Evolutionary conservation across 2,797 vertebrate species (phyloP).

Genomic region (Hyperoplus immaculatus): DNA sequence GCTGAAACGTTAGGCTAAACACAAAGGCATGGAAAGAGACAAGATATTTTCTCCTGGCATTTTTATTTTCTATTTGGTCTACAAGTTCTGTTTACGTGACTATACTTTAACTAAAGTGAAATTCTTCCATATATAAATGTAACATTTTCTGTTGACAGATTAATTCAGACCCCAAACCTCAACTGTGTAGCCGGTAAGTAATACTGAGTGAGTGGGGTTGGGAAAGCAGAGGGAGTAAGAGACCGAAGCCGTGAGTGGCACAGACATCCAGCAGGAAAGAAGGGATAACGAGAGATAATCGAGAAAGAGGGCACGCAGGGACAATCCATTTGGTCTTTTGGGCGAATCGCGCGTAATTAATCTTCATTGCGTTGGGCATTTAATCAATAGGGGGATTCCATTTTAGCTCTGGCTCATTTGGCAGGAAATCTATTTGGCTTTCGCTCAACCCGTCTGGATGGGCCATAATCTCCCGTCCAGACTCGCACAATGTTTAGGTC

Average conservation of each 20-base stretch:
- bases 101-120: not conserved
- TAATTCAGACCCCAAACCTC: not conserved
- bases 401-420: slow-evolving; percentile 77
- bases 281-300: slow-evolving; percentile 76
- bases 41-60: too few relatives aligned
- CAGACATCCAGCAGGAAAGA: slow-evolving; percentile 52
- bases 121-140: not conserved
- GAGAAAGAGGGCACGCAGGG: slow-evolving; percentile 66
- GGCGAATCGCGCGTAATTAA: slow-evolving; percentile 81
- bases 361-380: slow-evolving; percentile 81
- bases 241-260: slow-evolving; percentile 54
- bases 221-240: slow-evolving; percentile 35
- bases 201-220: slow-evolving; percentile 44
- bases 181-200: slow-evolving; percentile 30
- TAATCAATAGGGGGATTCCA: slow-evolving; percentile 81
- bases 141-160: slow-evolving; percentile 5
- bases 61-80: not conserved
- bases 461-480: slow-evolving; percentile 60
- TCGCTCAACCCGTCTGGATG: slow-evolving; percentile 70
- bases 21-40: not conserved
- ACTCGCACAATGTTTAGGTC: slow-evolving; percentile 45
- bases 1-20: not conserved
- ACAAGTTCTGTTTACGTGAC: not conserved
- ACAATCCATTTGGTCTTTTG: slow-evolving; percentile 70
- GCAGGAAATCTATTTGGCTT: slow-evolving; percentile 79